Percentiles rank a stretch among this genome's conserved stretches.
Conservation (phyloP, 2,113 vertebrate species). For the Corydoras sp. region DNA sequence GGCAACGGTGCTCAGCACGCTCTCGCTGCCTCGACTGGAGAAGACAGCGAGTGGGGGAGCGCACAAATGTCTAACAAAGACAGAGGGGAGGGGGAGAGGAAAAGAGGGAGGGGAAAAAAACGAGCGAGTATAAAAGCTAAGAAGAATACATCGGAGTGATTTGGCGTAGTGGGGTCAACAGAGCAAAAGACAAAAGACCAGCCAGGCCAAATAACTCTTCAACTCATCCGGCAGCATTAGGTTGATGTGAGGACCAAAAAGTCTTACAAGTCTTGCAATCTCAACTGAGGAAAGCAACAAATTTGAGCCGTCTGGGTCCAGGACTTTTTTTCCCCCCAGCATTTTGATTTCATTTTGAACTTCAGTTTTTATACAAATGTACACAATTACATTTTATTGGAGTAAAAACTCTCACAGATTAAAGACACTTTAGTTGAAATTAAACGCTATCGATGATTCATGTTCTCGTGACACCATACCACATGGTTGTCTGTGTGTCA, state of each 20-base stretch:
- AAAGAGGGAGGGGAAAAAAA: conserved; percentile 46
- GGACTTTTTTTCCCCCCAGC: too few relatives aligned
- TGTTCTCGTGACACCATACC: conserved; percentile 36
- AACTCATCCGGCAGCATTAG: conserved; percentile 49
- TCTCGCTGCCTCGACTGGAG: conserved; percentile 41
- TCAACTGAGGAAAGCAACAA: conserved; percentile 24
- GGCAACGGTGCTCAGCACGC: conserved; percentile 24
- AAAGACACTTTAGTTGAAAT: conserved; percentile 37
- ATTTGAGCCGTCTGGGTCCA: too few relatives aligned
- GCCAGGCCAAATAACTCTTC: conserved; percentile 59
- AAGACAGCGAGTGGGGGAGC: conserved; percentile 39
- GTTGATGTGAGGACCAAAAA: conserved; percentile 54
- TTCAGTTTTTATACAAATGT: too few relatives aligned
- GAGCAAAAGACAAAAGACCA: conserved; percentile 60
- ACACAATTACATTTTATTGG: neutral
- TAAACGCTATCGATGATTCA: conserved; percentile 27
- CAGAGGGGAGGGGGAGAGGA: conserved; percentile 50
- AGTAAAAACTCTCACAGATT: conserved; percentile 2
- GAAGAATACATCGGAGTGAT: conserved; percentile 57
- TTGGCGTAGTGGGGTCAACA: conserved; percentile 42
- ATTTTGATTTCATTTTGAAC: too few relatives aligned
- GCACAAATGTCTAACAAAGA: conserved; percentile 57
- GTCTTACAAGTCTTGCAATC: conserved; percentile 8
- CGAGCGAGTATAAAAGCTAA: conserved; percentile 57
- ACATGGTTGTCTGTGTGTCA: conserved; percentile 24